Evolutionary conservation across 2,113 vertebrate genomes (phyloP).

Genomic region (Anhinga anhinga): DNA sequence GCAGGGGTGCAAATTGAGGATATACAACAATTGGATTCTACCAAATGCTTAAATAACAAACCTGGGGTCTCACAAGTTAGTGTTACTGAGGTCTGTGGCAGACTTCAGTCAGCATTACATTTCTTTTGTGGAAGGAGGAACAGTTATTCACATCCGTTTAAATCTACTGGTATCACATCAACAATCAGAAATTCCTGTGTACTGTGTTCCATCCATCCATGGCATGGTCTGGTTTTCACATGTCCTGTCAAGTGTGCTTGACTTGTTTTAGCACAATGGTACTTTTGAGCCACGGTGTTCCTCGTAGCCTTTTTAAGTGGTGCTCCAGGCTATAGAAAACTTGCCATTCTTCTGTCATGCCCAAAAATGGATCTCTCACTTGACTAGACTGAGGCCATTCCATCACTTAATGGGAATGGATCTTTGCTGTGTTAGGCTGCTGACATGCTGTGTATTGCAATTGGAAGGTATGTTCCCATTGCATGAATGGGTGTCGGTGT

Average conservation of each 20-base stretch:
- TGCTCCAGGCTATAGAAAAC: not conserved
- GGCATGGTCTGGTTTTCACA: not conserved
- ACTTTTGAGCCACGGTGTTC: not conserved
- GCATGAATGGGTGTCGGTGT: not conserved
- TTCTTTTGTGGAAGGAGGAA: not conserved
- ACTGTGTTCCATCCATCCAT: accelerated
- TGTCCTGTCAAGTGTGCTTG: not conserved
- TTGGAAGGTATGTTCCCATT: not conserved
- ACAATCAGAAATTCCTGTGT: not conserved
- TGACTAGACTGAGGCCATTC: not conserved
- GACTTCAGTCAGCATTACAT: not conserved
- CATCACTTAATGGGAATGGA: not conserved
- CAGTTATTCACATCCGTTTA: accelerated
- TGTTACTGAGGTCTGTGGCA: not conserved
- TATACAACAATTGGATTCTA: not conserved
- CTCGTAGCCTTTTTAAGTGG: not conserved
- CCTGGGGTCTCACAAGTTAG: not conserved
- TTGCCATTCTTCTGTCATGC: not conserved
- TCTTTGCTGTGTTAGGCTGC: not conserved
- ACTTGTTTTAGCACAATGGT: not conserved
- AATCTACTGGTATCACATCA: not conserved
- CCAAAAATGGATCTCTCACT: not conserved
- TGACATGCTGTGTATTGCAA: not conserved
- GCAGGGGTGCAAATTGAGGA: not conserved
- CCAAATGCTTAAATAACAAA: not conserved